Evolutionary conservation across 2,888 invertebrate genomes (phyloP).

Genomic region (Agrochola circellaris): DNA sequence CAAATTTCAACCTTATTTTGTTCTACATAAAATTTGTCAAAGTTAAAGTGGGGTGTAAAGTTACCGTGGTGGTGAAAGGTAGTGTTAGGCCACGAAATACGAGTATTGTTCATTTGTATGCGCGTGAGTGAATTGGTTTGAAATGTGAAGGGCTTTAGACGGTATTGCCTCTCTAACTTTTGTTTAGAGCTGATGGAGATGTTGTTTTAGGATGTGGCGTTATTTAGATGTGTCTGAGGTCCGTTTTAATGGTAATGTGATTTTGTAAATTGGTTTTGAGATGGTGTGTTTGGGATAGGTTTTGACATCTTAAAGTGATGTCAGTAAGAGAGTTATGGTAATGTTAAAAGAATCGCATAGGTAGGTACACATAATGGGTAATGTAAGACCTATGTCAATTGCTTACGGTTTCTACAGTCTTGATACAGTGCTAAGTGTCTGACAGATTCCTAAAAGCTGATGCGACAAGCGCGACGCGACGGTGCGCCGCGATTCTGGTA

Average conservation of each 20-base stretch:
- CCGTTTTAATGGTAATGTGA: conserved; percentile 23
- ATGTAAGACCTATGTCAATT: too few species aligned
- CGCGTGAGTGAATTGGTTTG: conserved; percentile 84
- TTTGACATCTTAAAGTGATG: neutral
- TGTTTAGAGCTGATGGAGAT: conserved; percentile 65
- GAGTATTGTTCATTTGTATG: conserved; percentile 83
- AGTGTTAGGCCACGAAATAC: conserved; percentile 81
- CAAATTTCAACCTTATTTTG: conserved; percentile 57
- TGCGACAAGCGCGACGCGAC: too few species aligned
- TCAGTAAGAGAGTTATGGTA: neutral
- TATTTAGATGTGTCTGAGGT: conserved; percentile 31
- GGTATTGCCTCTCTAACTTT: conserved; percentile 71
- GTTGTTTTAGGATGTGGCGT: conserved; percentile 55
- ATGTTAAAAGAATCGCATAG: too few species aligned
- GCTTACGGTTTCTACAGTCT: too few species aligned
- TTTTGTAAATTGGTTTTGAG: conserved; percentile 30
- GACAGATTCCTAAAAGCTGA: too few species aligned
- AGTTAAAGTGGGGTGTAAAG: conserved; percentile 14
- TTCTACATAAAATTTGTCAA: conserved; percentile 4
- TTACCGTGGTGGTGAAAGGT: conserved; percentile 64
- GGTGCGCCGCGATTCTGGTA: too few species aligned
- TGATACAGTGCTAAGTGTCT: too few species aligned
- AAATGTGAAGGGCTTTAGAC: conserved; percentile 78
- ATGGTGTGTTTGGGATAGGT: neutral
- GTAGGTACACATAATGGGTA: too few species aligned